phyloP scores from a whole-genome alignment of 2,888 invertebrate species.

The Drosophila siamana region DNA sequence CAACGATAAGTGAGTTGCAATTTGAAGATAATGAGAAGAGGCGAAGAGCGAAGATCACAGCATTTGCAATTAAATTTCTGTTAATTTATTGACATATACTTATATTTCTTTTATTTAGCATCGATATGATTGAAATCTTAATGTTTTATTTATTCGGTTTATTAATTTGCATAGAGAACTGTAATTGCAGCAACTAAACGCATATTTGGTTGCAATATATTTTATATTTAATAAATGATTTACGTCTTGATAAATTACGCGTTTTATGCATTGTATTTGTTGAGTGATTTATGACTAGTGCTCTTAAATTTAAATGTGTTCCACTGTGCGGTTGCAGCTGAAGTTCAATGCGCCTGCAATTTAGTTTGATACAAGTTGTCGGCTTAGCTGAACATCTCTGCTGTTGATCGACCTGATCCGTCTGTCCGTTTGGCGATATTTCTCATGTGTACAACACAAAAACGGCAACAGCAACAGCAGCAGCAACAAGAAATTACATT shows the following conservation, averaged over 20 bases:
- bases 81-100: too few species aligned
- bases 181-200: neutral
- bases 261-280: neutral
- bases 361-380: constrained; percentile 14
- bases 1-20: neutral
- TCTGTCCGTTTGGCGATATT: neutral
- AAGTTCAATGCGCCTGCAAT: constrained; percentile 48
- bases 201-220: neutral
- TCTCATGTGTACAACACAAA: neutral
- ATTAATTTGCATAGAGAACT: too few species aligned
- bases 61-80: too few species aligned
- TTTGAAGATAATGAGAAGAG: neutral
- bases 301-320: neutral
- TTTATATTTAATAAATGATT: neutral
- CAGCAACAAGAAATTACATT: constrained; percentile 18
- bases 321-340: constrained; percentile 16
- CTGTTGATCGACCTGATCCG: constrained; percentile 10
- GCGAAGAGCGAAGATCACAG: too few species aligned
- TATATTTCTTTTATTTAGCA: too few species aligned
- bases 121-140: too few species aligned
- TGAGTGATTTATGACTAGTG: neutral
- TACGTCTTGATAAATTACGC: neutral
- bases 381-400: neutral
- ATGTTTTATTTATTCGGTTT: too few species aligned
- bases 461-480: too few species aligned